Percentiles rank a stretch among this genome's conserved stretches.
Conservation (phyloP, 2,888 invertebrate species). For the Polyommatus iphigenia region DNA sequence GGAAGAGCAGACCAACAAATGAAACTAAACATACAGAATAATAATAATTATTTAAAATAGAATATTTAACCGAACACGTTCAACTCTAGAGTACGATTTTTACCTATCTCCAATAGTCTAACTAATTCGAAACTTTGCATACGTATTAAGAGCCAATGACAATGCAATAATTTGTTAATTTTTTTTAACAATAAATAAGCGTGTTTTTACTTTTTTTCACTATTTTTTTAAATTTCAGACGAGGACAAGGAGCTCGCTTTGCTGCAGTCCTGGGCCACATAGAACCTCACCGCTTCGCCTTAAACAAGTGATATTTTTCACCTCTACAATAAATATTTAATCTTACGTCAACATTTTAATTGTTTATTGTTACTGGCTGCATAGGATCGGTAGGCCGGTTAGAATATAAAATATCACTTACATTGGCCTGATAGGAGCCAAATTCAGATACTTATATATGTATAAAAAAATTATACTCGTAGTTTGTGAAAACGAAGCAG, state of each 20-base stretch:
- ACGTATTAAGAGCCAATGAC: too few species aligned
- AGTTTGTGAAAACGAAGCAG: too few species aligned
- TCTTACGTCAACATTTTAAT: conserved; percentile 31
- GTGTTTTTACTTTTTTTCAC: not conserved
- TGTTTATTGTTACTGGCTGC: conserved; percentile 10
- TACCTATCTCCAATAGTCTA: too few species aligned
- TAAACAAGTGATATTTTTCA: conserved; percentile 53
- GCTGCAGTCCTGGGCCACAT: conserved; percentile 74
- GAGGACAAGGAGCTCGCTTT: conserved; percentile 67
- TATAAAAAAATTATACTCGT: too few species aligned
- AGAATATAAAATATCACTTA: conserved; percentile 20
- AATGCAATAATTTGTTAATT: too few species aligned
- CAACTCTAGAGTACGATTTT: too few species aligned
- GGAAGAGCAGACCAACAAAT: too few species aligned
- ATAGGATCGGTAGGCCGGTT: not conserved
- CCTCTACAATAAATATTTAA: conserved; percentile 37
- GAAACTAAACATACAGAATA: too few species aligned
- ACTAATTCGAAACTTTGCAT: too few species aligned
- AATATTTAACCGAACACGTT: too few species aligned
- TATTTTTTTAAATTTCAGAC: conserved; percentile 59
- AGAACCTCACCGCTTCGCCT: conserved; percentile 40
- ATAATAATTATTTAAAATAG: too few species aligned
- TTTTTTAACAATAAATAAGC: too few species aligned
- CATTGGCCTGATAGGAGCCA: not conserved
- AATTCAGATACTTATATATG: not conserved